phyloP scores from a whole-genome alignment of 2,797 vertebrate genomes.

The Poeciliopsis turneri region DNA sequence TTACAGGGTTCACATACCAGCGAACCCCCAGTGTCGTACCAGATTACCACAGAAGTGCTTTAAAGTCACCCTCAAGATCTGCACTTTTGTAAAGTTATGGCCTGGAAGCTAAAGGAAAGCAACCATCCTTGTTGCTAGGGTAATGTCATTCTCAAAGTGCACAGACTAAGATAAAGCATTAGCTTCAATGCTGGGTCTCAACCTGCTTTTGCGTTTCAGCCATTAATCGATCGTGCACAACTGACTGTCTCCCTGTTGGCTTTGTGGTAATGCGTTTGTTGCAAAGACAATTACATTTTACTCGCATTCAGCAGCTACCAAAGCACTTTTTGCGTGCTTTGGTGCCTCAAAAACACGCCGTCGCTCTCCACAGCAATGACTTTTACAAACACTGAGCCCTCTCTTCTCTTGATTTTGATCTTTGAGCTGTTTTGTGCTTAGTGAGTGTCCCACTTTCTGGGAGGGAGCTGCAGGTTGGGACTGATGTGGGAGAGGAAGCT shows the following conservation, averaged over 20 bases:
- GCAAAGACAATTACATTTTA: slow-evolving; percentile 61
- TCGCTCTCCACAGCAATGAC: slow-evolving; percentile 22
- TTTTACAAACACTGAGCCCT: slow-evolving; percentile 11
- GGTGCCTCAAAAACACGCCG: not conserved
- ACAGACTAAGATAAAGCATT: not conserved
- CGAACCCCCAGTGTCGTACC: not conserved
- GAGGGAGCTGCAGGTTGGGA: slow-evolving; percentile 33
- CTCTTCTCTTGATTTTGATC: slow-evolving; percentile 9
- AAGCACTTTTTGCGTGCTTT: slow-evolving; percentile 25
- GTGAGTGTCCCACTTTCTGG: slow-evolving; percentile 3
- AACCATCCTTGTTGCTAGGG: not conserved
- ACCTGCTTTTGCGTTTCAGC: slow-evolving; percentile 19
- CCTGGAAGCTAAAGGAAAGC: not conserved
- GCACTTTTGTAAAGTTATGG: not conserved
- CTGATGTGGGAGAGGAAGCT: slow-evolving; percentile 52
- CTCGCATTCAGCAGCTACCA: slow-evolving; percentile 58
- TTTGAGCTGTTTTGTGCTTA: slow-evolving; percentile 7
- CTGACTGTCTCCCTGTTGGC: slow-evolving; percentile 50
- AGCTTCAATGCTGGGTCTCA: slow-evolving; percentile 7
- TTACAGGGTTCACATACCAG: not conserved
- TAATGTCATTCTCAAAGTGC: not conserved
- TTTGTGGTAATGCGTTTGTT: slow-evolving; percentile 47
- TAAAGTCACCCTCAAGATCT: not conserved
- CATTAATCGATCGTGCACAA: slow-evolving; percentile 56
- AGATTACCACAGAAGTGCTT: not conserved